Percentiles rank a stretch among this genome's conserved stretches.
Conservation (phyloP, 2,113 vertebrate species). For the Grantiella picta region DNA sequence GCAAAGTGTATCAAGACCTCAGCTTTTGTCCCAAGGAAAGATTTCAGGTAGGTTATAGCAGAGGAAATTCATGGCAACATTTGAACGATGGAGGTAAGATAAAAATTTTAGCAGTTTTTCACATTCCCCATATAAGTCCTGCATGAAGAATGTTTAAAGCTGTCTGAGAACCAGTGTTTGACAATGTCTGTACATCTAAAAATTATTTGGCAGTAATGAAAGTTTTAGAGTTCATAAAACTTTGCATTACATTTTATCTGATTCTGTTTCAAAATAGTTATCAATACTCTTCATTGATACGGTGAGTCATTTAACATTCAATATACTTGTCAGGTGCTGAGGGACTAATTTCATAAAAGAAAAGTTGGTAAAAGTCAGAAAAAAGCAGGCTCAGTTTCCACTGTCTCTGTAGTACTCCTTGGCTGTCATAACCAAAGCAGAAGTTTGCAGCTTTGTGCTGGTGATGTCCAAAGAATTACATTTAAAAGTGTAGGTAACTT, state of each 20-base stretch:
- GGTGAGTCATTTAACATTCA: not conserved
- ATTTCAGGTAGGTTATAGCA: not conserved
- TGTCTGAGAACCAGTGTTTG: not conserved
- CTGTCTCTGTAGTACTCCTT: not conserved
- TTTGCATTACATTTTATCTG: not conserved
- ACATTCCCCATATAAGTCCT: not conserved
- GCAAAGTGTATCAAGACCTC: not conserved
- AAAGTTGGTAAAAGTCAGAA: not conserved
- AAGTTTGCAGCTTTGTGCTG: not conserved
- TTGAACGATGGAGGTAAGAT: not conserved
- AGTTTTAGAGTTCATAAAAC: not conserved
- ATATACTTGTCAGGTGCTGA: not conserved
- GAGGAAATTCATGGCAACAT: not conserved
- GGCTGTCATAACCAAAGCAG: not conserved
- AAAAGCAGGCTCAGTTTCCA: not conserved
- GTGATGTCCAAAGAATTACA: not conserved
- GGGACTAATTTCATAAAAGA: not conserved
- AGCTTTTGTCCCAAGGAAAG: not conserved
- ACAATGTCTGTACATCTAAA: not conserved
- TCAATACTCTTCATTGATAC: not conserved
- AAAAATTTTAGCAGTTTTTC: not conserved
- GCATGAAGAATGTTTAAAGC: not conserved
- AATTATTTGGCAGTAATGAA: not conserved
- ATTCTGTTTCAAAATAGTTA: not conserved
- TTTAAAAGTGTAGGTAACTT: not conserved